Conservation (phyloP, 2,113 vertebrate genomes). For the Centrocercus urophasianus region DNA sequence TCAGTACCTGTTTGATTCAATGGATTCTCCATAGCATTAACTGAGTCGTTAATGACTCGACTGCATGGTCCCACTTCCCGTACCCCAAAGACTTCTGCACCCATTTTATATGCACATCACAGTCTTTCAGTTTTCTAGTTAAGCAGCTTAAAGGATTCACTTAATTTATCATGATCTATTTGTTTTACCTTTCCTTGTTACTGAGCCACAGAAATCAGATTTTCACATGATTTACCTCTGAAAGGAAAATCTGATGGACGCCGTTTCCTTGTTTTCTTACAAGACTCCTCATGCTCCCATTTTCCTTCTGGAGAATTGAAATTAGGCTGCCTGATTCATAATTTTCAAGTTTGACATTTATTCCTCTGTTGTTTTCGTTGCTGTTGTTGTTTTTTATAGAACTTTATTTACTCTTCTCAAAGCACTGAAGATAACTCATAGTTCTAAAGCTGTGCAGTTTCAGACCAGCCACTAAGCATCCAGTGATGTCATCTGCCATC, state of each 20-base stretch:
- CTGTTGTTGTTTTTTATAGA: not conserved
- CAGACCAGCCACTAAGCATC: constrained; percentile 24
- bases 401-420: constrained; percentile 45
- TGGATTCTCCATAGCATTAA: not conserved
- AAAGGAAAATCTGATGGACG: not conserved
- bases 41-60: not conserved
- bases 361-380: not conserved
- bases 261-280: not conserved
- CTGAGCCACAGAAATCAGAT: not conserved
- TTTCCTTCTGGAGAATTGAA: not conserved
- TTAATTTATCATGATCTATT: not conserved
- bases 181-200: not conserved
- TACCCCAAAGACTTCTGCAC: not conserved
- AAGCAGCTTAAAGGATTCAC: not conserved
- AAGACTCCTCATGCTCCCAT: not conserved
- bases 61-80: not conserved
- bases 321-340: not conserved
- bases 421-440: constrained; percentile 43
- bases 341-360: not conserved
- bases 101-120: not conserved
- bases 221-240: not conserved
- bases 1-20: not conserved
- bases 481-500: constrained; percentile 59
- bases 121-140: not conserved
- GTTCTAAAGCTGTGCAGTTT: constrained; percentile 40